Base-by-base conservation (phyloP, 2,797 vertebrate genomes). In the Acrocephalus scirpaceus region DNA sequence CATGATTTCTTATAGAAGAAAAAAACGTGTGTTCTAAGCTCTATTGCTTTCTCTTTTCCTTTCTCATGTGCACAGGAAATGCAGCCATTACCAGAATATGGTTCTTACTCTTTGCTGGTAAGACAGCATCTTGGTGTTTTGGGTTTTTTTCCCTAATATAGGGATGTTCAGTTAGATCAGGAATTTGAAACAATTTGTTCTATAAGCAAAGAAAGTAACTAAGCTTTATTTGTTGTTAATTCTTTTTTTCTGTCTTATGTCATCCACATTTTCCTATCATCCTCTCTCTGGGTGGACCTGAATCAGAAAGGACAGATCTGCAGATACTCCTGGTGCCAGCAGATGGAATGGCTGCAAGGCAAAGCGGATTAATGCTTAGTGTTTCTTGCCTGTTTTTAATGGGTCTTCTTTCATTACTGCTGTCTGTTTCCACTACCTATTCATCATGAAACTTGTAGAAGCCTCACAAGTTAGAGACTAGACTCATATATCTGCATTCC, bases 61-160 rank as follows among this genome's bases (percentile, higher is more conserved):
- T 80, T 76, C 56, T 88, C 11, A 15, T 10, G 10, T 53, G 42
- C 10, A 38, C 21, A 47, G 23, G 66, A 82, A 67, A 51, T 45
- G 53, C 5, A 45, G 10, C 14, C 4, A 5, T 57, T 75, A 53
- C 11, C 65, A 51, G 65, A 86, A 71, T 50, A 61, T 8, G 73
- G 1, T 9, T 60, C 13, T 77, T 57, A 40, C 5, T 18, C 54
- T 77, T 60, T 42, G 5, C 48, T 45, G 23, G 26, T 67, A 42
- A 80, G 83, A 25, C 10, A 70, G 10, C 4, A 11, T 22, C 11
- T 65, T 40, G 34, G 16, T 40, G 16, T 29, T 60, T 22, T 57
- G 10, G 3, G 2, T 38, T 22, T 48, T 23, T 36, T 21, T 2
- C 0, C 2, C 7, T 16, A 4, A 22, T 47, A 10, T 8, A 26